Percentiles rank a stretch among this genome's conserved stretches.
phyloP scores from a whole-genome alignment of 30 jellyfish, hydroid and myxozoan genomes.

The Morbakka virulenta region DNA sequence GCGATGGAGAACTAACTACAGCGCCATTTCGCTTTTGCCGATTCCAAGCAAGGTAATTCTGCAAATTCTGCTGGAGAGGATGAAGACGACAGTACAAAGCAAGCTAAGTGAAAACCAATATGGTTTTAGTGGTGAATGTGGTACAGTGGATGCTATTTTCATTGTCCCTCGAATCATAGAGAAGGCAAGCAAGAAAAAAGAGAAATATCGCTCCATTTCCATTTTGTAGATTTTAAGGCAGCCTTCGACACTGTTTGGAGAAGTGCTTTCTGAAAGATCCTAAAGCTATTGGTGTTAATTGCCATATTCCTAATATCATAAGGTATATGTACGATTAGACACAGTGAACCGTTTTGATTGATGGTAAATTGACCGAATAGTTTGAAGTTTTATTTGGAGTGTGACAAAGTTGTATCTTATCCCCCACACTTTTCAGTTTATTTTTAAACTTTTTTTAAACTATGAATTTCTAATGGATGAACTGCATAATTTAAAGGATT shows the following conservation, averaged over 20 bases:
- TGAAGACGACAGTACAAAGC: not conserved
- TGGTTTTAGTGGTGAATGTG: conserved; percentile 39
- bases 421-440: conserved; percentile 40
- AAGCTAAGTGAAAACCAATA: conserved; percentile 8
- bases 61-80: conserved; percentile 22
- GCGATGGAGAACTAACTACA: conserved; percentile 1
- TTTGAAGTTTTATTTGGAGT: conserved; percentile 38
- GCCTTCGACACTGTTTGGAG: too few species aligned
- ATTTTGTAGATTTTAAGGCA: too few species aligned
- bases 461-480: conserved; percentile 50
- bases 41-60: conserved; percentile 32
- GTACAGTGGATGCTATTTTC: conserved; percentile 34
- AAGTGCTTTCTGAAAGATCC: conserved; percentile 24
- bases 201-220: too few species aligned
- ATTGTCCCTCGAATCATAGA: conserved; percentile 28
- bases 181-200: conserved; percentile 26
- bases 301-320: conserved; percentile 9
- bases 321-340: conserved; percentile 12
- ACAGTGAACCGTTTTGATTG: conserved; percentile 46
- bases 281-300: conserved; percentile 16
- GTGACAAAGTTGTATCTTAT: conserved; percentile 45
- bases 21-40: conserved; percentile 20
- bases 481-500: not conserved
- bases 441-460: too few species aligned
- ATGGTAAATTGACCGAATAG: too few species aligned